These are phyloP conservation scores for Rhagophthalmus giganteus DNA, from an alignment of 2,888 invertebrate species.

Conservation along the genomic window DNA sequence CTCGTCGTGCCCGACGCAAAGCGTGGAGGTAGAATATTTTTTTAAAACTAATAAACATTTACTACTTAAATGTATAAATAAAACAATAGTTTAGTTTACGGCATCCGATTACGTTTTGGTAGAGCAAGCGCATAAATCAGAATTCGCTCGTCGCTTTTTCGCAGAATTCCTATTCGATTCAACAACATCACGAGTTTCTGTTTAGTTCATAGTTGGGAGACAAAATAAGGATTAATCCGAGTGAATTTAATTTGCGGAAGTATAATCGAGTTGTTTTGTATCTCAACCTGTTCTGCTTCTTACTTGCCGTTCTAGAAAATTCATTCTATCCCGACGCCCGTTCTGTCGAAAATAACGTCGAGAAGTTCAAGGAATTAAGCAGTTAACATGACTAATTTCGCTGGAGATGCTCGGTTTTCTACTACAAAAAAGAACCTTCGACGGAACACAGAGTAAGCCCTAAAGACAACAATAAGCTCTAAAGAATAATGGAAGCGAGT, in stretches of 20 bases:
- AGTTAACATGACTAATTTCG: slow-evolving; percentile 12
- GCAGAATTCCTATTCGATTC: slow-evolving; percentile 4
- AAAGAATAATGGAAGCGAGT: slow-evolving; percentile 26
- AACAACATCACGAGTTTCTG: slow-evolving; percentile 4
- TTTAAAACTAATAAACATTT: too few relatives aligned
- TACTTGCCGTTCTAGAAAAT: slow-evolving; percentile 26
- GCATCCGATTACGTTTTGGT: slow-evolving; percentile 7
- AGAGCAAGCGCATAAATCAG: slow-evolving; percentile 11
- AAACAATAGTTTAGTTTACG: not conserved
- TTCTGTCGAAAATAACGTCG: slow-evolving; percentile 12
- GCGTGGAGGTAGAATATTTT: too few relatives aligned
- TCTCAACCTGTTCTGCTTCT: slow-evolving; percentile 35
- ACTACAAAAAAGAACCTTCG: too few relatives aligned
- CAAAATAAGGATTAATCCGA: slow-evolving; percentile 36
- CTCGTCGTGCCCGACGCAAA: too few relatives aligned
- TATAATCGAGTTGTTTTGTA: slow-evolving; percentile 41
- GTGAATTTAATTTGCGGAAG: slow-evolving; percentile 40
- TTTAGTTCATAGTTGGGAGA: slow-evolving; percentile 14
- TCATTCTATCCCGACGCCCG: slow-evolving; percentile 17
- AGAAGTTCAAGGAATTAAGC: slow-evolving; percentile 9
- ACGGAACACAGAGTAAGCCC: slow-evolving; percentile 11
- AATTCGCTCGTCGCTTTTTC: slow-evolving; percentile 13
- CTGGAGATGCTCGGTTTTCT: too few relatives aligned
- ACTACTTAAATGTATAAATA: too few relatives aligned
- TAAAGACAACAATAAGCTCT: slow-evolving; percentile 16